phyloP scores from a whole-genome alignment of 1,140 invertebrate genomes.

The Cydia splendana region DNA sequence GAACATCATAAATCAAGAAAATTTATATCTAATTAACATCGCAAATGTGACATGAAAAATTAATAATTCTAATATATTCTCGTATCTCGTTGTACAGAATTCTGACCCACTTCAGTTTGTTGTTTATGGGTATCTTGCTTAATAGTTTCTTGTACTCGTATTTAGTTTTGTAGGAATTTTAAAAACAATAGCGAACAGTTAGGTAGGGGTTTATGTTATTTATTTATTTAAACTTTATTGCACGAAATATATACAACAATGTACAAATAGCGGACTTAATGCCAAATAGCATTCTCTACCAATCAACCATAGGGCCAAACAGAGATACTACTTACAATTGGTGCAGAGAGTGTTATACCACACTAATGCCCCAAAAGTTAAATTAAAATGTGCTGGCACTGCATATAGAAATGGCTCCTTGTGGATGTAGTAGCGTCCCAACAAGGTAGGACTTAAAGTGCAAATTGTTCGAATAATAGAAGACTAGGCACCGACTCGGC shows the following conservation, averaged over 20 bases:
- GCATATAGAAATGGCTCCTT: not conserved
- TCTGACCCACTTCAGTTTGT: not conserved
- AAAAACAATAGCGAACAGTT: not conserved
- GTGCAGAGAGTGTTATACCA: no score
- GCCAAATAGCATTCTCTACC: no score
- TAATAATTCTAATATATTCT: not conserved
- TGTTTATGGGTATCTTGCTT: not conserved
- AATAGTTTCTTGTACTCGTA: not conserved
- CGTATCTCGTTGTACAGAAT: no score
- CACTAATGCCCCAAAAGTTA: not conserved
- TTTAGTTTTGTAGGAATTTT: not conserved
- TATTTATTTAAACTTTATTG: not conserved
- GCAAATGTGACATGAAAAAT: not conserved
- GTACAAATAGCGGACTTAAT: no score
- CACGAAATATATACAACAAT: no score
- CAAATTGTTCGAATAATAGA: constrained; percentile 56
- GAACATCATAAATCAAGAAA: constrained; percentile 11
- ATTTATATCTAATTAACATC: constrained; percentile 20
- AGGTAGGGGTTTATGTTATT: not conserved
- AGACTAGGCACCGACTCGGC: constrained; percentile 49
- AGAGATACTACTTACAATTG: no score
- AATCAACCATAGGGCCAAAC: no score
- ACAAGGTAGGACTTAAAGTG: constrained; percentile 40
- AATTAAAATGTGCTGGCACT: constrained; percentile 23
- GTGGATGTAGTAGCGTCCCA: constrained; percentile 8